These are phyloP conservation scores for Eilema sororculum DNA, from an alignment of 2,888 invertebrate species.

Conservation along the genomic window DNA sequence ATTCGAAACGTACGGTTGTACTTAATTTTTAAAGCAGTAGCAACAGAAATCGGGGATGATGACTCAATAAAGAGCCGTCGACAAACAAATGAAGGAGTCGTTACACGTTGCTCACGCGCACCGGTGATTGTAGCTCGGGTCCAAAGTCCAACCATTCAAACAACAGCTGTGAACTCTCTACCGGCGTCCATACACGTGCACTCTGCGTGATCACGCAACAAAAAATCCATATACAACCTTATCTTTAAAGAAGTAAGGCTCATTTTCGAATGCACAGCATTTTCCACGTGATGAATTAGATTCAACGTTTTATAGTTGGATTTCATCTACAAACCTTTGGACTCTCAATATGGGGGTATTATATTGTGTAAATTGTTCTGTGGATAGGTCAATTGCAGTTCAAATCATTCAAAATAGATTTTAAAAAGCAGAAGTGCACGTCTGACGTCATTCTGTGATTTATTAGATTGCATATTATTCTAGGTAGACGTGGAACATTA, in stretches of 20 bases:
- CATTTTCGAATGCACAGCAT: slow-evolving; percentile 19
- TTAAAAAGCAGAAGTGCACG: background rate
- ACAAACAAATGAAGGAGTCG: slow-evolving; percentile 59
- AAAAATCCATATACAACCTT: slow-evolving; percentile 47
- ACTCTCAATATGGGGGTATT: slow-evolving; percentile 44
- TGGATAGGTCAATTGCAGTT: slow-evolving; percentile 41
- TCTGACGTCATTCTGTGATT: background rate
- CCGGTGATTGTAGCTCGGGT: slow-evolving; percentile 80
- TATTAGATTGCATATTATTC: slow-evolving; percentile 2
- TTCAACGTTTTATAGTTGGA: slow-evolving; percentile 40
- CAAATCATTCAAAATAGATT: slow-evolving; percentile 30
- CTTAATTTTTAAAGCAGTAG: slow-evolving; percentile 12
- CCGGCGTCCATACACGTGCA: slow-evolving; percentile 70
- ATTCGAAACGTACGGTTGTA: background rate
- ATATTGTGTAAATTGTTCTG: slow-evolving; percentile 35
- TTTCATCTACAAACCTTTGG: slow-evolving; percentile 49
- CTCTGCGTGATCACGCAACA: slow-evolving; percentile 67
- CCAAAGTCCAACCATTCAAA: slow-evolving; percentile 80
- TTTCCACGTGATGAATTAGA: slow-evolving; percentile 44
- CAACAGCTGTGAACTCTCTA: slow-evolving; percentile 79
- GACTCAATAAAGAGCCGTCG: slow-evolving; percentile 55
- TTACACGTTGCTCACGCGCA: slow-evolving; percentile 67
- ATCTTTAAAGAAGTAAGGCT: slow-evolving; percentile 6
- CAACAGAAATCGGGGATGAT: slow-evolving; percentile 31
- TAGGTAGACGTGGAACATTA: too few relatives aligned